Base-by-base conservation (phyloP, 2,888 invertebrate species). In the Meteorus cinctellus region DNA sequence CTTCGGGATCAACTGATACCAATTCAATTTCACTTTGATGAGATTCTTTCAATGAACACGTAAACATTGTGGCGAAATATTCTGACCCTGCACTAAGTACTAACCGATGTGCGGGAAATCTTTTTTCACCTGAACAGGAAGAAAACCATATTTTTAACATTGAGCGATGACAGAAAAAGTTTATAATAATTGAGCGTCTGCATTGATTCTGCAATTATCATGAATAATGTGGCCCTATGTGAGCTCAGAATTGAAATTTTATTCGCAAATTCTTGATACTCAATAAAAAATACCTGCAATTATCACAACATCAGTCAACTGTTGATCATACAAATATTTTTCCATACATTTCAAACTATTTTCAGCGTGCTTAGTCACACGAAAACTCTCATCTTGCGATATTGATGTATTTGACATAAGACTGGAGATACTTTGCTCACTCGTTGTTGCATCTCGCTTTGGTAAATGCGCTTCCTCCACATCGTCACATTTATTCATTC, bases 51-150 rank as follows among this genome's bases (percentile, higher is more conserved):
- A 98, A 91, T 75, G 95, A 95, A 75, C 95, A 96, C 34, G 96
- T 97, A 88, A 98, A 98, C 98, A 98, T 98, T 62, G 97, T 97
- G 63, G 96, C 95, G 91, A 98, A 98, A 90, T 98, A 98, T 90
- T 97, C 97, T 83, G 97, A 97, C 76, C 96, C 96, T 62, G 97
- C 96, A 83, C 96, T 95, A 80, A 98, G 92, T 72, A 98, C 96
- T 81, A 98, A 91, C 86, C 97, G 95, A 90, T 97, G 96, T 36
- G 96, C 96, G 79, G 94, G 93, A 84, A 96, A 94, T 83, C 94
- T 89, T 76, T 88, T 89, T 8, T 86, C 87, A n/a, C 91, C 91
- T 91, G 75, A 6, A 82, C 82, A 31, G 68, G 55, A 71, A 19
- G 12, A 14, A 66, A 55, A 65, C 75, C 75, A 63, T 74, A 2